Percentiles rank a stretch among this genome's conserved stretches.
Conservation (phyloP, 2,113 vertebrate species). For the Cichladusa arquata region DNA sequence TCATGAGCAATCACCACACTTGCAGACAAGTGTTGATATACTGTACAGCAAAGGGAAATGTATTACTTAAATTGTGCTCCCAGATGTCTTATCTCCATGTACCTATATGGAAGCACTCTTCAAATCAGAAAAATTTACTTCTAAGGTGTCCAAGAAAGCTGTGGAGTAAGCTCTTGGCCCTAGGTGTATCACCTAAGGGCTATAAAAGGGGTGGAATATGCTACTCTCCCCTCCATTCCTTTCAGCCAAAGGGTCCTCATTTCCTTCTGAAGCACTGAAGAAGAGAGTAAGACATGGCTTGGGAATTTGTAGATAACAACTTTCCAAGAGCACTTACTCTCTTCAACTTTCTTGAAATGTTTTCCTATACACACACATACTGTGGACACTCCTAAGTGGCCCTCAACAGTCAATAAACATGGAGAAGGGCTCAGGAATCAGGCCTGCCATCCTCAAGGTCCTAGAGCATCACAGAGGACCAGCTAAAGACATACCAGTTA, state of each 20-base stretch:
- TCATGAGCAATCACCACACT: not conserved
- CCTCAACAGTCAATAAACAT: not conserved
- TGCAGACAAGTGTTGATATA: not conserved
- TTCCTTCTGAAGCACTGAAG: not conserved
- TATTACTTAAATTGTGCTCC: not conserved
- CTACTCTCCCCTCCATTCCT: not conserved
- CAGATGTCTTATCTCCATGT: not conserved
- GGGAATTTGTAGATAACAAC: not conserved
- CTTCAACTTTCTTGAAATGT: not conserved
- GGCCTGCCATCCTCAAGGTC: not conserved
- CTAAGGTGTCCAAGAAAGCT: not conserved
- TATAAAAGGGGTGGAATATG: not conserved
- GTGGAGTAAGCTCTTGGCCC: not conserved
- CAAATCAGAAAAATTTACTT: not conserved
- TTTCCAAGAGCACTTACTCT: not conserved
- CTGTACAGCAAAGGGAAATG: not conserved
- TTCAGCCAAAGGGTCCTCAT: not conserved
- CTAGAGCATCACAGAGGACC: not conserved
- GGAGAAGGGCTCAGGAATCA: not conserved
- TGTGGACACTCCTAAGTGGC: not conserved
- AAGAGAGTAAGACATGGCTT: not conserved
- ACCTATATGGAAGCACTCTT: not conserved
- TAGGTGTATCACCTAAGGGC: rapidly evolving
- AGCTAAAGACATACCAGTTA: not conserved
- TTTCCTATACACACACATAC: not conserved